phyloP scores from a whole-genome alignment of 2,113 vertebrate genomes.

The Caretta caretta region DNA sequence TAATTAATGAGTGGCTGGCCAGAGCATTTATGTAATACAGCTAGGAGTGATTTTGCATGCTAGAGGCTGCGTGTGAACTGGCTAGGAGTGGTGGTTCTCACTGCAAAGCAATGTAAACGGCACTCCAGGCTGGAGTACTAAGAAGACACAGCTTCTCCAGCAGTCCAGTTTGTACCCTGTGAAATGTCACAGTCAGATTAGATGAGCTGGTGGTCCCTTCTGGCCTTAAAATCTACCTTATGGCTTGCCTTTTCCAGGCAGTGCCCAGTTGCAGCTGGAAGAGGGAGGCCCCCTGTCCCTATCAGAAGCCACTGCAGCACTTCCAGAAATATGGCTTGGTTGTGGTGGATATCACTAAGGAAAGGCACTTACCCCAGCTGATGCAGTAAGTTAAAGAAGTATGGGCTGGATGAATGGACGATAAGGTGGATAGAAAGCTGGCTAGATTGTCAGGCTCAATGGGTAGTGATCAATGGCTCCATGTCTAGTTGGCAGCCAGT shows the following conservation, averaged over 20 bases:
- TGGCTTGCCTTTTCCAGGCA: background rate
- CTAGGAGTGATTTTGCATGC: background rate
- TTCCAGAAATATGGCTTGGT: background rate
- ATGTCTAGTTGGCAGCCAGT: no score
- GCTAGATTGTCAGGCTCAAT: no score
- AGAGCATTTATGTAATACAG: background rate
- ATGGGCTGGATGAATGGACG: no score
- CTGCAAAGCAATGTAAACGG: background rate
- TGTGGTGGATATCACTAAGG: background rate
- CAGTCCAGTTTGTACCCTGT: background rate
- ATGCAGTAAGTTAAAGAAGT: no score
- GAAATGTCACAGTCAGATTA: background rate
- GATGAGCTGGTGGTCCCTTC: background rate
- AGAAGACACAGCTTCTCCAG: background rate
- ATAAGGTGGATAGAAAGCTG: no score
- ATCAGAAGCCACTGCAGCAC: background rate
- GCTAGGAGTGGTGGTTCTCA: background rate
- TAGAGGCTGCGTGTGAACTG: background rate
- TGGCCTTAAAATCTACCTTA: background rate
- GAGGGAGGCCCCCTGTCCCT: background rate
- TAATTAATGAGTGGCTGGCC: background rate
- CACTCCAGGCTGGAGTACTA: background rate
- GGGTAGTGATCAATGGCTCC: no score
- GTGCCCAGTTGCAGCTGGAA: background rate
- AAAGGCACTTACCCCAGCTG: background rate